These are phyloP conservation scores for Chrysolina americana DNA, from an alignment of 2,888 invertebrate genomes.

Conservation along the genomic window DNA sequence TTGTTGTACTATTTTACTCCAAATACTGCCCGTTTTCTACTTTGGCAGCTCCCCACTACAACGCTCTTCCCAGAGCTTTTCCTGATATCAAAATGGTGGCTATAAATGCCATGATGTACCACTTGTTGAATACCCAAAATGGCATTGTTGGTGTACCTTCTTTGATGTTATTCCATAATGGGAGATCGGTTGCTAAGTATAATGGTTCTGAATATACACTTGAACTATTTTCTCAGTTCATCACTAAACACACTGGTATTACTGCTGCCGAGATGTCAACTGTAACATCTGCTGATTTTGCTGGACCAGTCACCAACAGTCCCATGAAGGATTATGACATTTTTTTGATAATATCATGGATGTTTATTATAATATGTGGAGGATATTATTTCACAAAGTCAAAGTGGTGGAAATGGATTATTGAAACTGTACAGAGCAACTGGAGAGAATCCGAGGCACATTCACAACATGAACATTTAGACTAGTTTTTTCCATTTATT, in stretches of 20 bases:
- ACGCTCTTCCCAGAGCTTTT: constrained; percentile 90
- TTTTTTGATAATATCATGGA: constrained; percentile 87
- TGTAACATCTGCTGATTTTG: constrained; percentile 83
- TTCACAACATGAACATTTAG: constrained; percentile 78
- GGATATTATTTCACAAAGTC: constrained; percentile 85
- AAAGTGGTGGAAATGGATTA: constrained; percentile 82
- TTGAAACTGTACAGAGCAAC: constrained; percentile 87
- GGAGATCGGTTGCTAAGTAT: constrained; percentile 86
- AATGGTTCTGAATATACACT: constrained; percentile 87
- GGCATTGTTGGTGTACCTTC: constrained; percentile 94
- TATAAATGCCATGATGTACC: constrained; percentile 88
- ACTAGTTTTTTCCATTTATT: constrained; percentile 68
- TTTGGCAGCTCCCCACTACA: constrained; percentile 90
- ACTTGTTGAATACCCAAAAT: constrained; percentile 90
- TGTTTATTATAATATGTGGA: constrained; percentile 83
- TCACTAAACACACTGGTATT: constrained; percentile 83
- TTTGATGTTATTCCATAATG: constrained; percentile 90
- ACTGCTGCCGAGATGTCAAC: constrained; percentile 75
- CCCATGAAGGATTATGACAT: constrained; percentile 85
- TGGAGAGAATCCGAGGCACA: constrained; percentile 92
- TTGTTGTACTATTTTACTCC: constrained; percentile 90
- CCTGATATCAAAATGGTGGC: constrained; percentile 90
- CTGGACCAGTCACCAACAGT: constrained; percentile 86
- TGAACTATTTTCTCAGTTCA: constrained; percentile 84
- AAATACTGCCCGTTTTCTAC: constrained; percentile 93